These are phyloP conservation scores for Apostichopus leukothele DNA, from an alignment of 53 echinoderm and acorn worm species.

Conservation along the genomic window DNA sequence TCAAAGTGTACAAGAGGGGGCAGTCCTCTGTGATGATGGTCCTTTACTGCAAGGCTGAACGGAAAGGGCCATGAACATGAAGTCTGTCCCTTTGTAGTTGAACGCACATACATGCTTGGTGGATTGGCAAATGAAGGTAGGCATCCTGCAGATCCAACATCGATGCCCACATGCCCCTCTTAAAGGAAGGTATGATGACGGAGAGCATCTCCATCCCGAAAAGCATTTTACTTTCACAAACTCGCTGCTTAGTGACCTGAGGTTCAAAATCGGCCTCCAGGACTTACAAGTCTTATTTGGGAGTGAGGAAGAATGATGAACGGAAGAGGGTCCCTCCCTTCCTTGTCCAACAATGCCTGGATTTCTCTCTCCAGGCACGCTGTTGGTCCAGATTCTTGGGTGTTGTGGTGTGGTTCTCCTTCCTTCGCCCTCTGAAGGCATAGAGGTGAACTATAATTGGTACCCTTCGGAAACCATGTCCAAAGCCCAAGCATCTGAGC, in stretches of 20 bases:
- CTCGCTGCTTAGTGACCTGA: neutral
- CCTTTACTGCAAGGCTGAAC: too few species aligned
- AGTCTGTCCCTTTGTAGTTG: too few species aligned
- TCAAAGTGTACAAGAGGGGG: too few species aligned
- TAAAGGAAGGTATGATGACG: neutral
- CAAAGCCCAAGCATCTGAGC: neutral
- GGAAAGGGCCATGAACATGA: too few species aligned
- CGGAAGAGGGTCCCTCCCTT: neutral
- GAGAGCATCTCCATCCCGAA: neutral
- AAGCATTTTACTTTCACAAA: neutral
- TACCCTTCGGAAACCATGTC: neutral
- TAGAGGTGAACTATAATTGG: neutral
- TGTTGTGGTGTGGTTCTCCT: neutral
- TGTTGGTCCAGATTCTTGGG: neutral
- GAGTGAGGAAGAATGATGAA: neutral
- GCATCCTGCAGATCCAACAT: neutral
- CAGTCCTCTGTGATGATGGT: too few species aligned
- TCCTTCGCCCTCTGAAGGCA: neutral
- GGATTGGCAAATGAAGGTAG: too few species aligned
- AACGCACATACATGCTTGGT: too few species aligned
- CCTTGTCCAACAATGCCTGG: neutral
- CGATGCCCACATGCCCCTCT: neutral
- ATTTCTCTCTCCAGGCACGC: neutral
- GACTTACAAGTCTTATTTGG: neutral
- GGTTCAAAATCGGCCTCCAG: neutral